phyloP scores from a whole-genome alignment of 2,113 vertebrate genomes.

The Tautogolabrus adspersus region DNA sequence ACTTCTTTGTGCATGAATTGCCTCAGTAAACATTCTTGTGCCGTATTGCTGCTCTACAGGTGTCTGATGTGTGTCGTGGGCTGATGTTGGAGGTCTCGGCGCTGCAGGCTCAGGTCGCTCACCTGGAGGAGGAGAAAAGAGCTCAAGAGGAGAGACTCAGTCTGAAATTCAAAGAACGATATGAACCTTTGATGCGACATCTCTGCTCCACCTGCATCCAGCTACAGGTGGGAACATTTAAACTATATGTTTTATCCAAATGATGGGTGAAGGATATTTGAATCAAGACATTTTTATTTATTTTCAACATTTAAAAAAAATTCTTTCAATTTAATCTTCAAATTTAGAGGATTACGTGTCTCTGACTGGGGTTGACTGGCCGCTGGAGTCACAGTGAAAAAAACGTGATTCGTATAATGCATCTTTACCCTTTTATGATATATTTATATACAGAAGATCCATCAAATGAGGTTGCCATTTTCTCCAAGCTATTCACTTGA shows the following conservation, averaged over 20 bases:
- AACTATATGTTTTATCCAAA: not conserved
- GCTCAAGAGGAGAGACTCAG: slow-evolving; percentile 70
- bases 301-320: too few species aligned
- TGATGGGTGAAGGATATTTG: too few species aligned
- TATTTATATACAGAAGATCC: too few species aligned
- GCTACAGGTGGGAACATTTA: slow-evolving; percentile 80
- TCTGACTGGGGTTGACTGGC: not conserved
- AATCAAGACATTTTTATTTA: too few species aligned
- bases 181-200: slow-evolving; percentile 78
- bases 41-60: slow-evolving; percentile 45
- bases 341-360: not conserved
- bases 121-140: slow-evolving; percentile 78
- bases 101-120: slow-evolving; percentile 73
- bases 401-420: too few species aligned
- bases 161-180: slow-evolving; percentile 77
- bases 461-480: too few species aligned
- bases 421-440: too few species aligned
- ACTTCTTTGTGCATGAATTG: too few species aligned
- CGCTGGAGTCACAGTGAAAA: too few species aligned
- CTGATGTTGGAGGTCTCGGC: slow-evolving; percentile 84
- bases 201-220: slow-evolving; percentile 80
- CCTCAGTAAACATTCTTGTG: not conserved
- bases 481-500: too few species aligned
- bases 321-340: too few species aligned
- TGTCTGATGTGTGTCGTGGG: slow-evolving; percentile 70